Evolutionary conservation across 2,797 vertebrate species (phyloP), one percentile per base, ranked within the genome.

Genomic region (Mus caroli): DNA sequence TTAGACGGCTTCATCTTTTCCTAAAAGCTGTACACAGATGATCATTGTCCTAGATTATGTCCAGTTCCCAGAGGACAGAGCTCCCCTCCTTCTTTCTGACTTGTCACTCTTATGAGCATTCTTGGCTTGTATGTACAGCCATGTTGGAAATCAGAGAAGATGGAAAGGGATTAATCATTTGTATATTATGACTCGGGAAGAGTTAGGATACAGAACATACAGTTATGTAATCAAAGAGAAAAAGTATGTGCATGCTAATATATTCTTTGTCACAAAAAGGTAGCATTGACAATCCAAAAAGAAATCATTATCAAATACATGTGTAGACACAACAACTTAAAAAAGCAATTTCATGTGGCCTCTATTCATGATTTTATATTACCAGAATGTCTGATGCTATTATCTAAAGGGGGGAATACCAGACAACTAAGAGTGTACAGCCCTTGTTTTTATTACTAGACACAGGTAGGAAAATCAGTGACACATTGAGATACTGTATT

Each of bases 51-150:
- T 77, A 13, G 13, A 52, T 26, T 31, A 34, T 50, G 67, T 40
- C 0, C 0, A 34, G 8, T 67, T 14, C 7, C 7, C 20, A 22
- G 2, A 9, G 52, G 13, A 4, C 6, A n/a, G 2, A 4, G 1
- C 19, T 69, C 19, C 4, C 10, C 19, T 52, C 4, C 5, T 34
- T 28, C 17, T 6, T 26, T 77, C 28, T 17, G 19, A 3, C 10
- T 12, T 3, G 0, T 34, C 26, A 13, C 19, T 12, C 24, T 8
- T 40, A 37, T 85, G 0, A 20, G 34, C 71, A n/a, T 0, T 20
- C 50, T 56, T 10, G 40, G 43, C 12, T 71, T 52, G 52, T 17
- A 20, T 76, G 22, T 76, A 58, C 19, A 12, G 13, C n/a, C 60
- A 20, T 17, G 31, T 6, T 26, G 10, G 19, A 26, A 52, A 34